phyloP scores from a whole-genome alignment of 2,888 invertebrate species.

The Ochropleura leucogaster region DNA sequence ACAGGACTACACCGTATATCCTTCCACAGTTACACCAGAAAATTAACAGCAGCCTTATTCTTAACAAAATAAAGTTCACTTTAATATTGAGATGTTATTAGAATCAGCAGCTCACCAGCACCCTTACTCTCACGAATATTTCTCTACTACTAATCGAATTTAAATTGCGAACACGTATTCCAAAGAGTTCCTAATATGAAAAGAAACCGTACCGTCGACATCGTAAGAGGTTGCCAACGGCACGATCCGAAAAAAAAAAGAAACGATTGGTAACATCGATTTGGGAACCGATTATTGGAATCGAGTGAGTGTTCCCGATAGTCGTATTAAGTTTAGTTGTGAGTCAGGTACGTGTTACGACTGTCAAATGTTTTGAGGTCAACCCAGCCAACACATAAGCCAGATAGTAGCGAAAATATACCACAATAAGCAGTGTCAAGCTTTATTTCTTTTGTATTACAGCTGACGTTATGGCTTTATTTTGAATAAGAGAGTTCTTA shows the following conservation, averaged over 20 bases:
- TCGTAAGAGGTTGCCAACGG: slow-evolving; percentile 8
- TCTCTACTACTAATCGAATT: slow-evolving; percentile 6
- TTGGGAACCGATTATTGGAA: slow-evolving; percentile 52
- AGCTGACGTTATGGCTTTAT: too few relatives aligned
- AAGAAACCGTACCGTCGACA: slow-evolving; percentile 22
- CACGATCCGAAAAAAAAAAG: slow-evolving; percentile 25
- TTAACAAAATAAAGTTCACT: neutral
- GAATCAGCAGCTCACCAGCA: neutral
- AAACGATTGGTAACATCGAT: slow-evolving; percentile 46
- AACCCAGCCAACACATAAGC: too few relatives aligned
- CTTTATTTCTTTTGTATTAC: too few relatives aligned
- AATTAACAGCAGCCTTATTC: neutral
- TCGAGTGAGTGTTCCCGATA: slow-evolving; percentile 51
- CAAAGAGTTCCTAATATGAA: slow-evolving; percentile 27
- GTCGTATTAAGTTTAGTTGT: slow-evolving; percentile 51
- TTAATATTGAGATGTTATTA: neutral
- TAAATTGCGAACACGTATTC: slow-evolving; percentile 34
- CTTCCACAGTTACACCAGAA: neutral
- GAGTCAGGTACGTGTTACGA: slow-evolving; percentile 34
- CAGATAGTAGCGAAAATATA: too few relatives aligned
- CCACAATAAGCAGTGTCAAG: too few relatives aligned
- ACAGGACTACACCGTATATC: neutral
- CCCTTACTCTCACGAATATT: neutral
- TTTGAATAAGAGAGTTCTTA: too few relatives aligned
- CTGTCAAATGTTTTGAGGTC: slow-evolving; percentile 25